These are phyloP conservation scores for Cremastobaeus sp. DNA, from an alignment of 2,888 invertebrate species.

Conservation along the genomic window DNA sequence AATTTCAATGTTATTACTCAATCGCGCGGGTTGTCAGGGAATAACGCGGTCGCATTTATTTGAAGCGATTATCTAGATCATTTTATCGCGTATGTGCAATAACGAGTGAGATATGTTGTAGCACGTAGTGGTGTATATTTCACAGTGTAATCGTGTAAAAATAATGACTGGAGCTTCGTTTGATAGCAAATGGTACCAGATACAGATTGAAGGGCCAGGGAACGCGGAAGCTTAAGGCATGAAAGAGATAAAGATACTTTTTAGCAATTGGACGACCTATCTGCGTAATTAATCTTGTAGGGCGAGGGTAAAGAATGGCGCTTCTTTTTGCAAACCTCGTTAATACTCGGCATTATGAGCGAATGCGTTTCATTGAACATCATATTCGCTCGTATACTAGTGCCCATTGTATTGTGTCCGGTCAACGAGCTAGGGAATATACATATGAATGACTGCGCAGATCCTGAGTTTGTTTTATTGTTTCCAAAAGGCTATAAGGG, in stretches of 20 bases:
- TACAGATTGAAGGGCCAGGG: conserved; percentile 39
- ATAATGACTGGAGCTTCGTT: conserved; percentile 28
- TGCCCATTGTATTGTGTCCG: conserved; percentile 48
- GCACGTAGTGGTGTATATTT: conserved; percentile 21
- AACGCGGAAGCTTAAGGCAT: conserved; percentile 40
- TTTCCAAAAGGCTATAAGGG: conserved; percentile 54
- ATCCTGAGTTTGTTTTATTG: conserved; percentile 58
- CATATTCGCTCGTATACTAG: conserved; percentile 44
- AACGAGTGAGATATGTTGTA: conserved; percentile 12
- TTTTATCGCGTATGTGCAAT: conserved; percentile 15
- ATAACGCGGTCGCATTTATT: conserved; percentile 9
- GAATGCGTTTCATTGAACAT: conserved; percentile 58
- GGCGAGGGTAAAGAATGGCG: conserved; percentile 49
- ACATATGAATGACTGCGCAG: conserved; percentile 59
- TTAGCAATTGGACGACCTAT: conserved; percentile 53
- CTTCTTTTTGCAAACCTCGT: conserved; percentile 49
- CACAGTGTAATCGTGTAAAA: conserved; percentile 32
- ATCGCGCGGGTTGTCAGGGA: neutral
- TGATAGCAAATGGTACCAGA: conserved; percentile 29
- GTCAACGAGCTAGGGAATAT: conserved; percentile 55
- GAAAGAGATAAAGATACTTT: conserved; percentile 48
- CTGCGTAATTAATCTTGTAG: conserved; percentile 53
- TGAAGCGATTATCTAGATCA: conserved; percentile 22
- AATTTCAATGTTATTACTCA: conserved; percentile 25
- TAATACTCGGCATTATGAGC: conserved; percentile 51